Evolutionary conservation across 2,888 invertebrate genomes (phyloP).

Genomic region (Nomada fabriciana): DNA sequence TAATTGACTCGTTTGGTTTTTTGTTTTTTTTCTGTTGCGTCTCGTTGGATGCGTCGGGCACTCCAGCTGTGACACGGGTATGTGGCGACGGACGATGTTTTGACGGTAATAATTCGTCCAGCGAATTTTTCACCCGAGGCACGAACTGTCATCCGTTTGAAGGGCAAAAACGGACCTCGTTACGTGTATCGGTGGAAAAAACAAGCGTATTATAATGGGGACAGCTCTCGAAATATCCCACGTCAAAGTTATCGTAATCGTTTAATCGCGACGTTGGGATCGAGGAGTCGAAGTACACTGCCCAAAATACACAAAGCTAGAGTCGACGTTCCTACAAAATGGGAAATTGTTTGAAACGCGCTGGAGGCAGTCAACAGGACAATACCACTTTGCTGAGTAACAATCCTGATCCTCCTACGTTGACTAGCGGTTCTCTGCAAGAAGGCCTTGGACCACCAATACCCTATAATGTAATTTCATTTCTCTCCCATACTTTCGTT

Average conservation of each 20-base stretch:
- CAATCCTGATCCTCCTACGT: constrained; percentile 79
- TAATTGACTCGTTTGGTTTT: constrained; percentile 29
- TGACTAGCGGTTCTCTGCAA: constrained; percentile 77
- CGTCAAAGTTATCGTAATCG: constrained; percentile 50
- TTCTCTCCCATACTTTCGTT: constrained; percentile 10
- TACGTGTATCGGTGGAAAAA: constrained; percentile 33
- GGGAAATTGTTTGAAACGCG: constrained; percentile 90
- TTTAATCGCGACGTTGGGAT: constrained; percentile 62
- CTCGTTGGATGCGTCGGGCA: constrained; percentile 42
- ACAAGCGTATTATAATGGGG: constrained; percentile 53
- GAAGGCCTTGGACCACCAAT: constrained; percentile 87
- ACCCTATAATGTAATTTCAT: constrained; percentile 85
- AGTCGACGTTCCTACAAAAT: constrained; percentile 82
- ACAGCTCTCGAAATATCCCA: constrained; percentile 48
- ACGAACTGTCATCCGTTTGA: constrained; percentile 53
- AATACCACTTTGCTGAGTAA: constrained; percentile 81
- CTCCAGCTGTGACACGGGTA: constrained; percentile 61
- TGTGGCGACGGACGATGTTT: constrained; percentile 54
- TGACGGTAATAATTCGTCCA: constrained; percentile 35
- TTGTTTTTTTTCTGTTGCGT: constrained; percentile 34
- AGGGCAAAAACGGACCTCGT: constrained; percentile 36
- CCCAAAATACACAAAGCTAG: constrained; percentile 18
- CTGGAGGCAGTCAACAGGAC: constrained; percentile 80
- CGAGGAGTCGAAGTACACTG: constrained; percentile 40
- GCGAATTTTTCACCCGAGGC: constrained; percentile 35